Evolutionary conservation across 2,113 vertebrate genomes (phyloP), one percentile per base, ranked within the genome.

Genomic region (Petaurus breviceps): DNA sequence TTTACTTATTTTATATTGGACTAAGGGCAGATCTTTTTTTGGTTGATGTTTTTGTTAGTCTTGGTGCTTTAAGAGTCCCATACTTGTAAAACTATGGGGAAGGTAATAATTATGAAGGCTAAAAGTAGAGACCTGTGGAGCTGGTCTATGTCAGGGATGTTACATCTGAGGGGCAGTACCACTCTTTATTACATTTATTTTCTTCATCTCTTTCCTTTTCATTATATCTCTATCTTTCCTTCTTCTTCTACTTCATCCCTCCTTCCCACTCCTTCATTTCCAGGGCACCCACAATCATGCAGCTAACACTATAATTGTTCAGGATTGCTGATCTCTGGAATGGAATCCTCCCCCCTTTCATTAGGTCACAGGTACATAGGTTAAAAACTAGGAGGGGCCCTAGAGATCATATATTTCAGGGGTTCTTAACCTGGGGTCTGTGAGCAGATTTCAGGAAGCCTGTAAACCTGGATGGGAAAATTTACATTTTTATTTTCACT

Each of bases 301-400:
- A 95, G 51, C 8, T 50, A 43, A 91, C 16, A 4, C 47, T 92
- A 51, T 57, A 92, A 16, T 37, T 4, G 84, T 25, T 94, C 55
- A 94, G 28, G 43, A 84, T 92, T 31, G 94, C 51, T 95, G 92
- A 94, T 49, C 23, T 94, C 43, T 46, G 95, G 26, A 95, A 47
- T 26, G 91, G 49, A 4, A 11, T 4, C 57, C 25, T 26, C 25
- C 55, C 90, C 92, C 55, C 90, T 90, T 90, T 95, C 93, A 50
- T 91, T 93, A 51, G 43, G n/a, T n/a, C 91, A 9, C 95, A 43
- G 24, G 52, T 91, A 50, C 93, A 55, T 51, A 94, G 52, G 84
- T 95, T 91, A 90, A 90, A 94, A 77, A 93, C 52, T 68, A 31
- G 31, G 61, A 61, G 57, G 57, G 57, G 31, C 28, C 28, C 26